These are phyloP conservation scores for Stomatorhinus walkeri DNA, from an alignment of 2,797 vertebrate species.

Conservation along the genomic window DNA sequence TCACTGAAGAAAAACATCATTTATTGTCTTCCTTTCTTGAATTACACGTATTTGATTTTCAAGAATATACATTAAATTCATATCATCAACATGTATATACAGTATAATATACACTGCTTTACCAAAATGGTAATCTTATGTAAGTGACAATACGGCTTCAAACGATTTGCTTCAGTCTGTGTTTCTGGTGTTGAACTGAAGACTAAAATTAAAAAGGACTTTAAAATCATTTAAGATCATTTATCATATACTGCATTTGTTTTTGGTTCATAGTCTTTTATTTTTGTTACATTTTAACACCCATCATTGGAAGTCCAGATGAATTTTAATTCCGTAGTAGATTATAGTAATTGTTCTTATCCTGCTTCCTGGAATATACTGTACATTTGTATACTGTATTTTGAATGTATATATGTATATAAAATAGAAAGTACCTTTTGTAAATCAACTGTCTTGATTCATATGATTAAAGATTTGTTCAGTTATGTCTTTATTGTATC, in stretches of 20 bases:
- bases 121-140: not conserved
- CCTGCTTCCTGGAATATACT: slow-evolving; percentile 43
- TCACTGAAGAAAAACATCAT: slow-evolving; percentile 14
- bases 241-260: not conserved
- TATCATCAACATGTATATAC: slow-evolving; percentile 9
- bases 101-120: slow-evolving; percentile 18
- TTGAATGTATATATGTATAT: slow-evolving; percentile 70
- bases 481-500: slow-evolving; percentile 40
- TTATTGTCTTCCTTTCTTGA: slow-evolving; percentile 15
- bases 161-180: not conserved
- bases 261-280: not conserved
- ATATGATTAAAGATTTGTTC: slow-evolving; percentile 65
- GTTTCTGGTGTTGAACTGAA: slow-evolving; percentile 1
- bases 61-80: not conserved
- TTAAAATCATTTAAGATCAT: not conserved
- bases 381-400: slow-evolving; percentile 56
- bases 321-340: slow-evolving; percentile 14
- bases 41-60: not conserved
- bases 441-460: slow-evolving; percentile 62
- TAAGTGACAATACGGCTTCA: not conserved
- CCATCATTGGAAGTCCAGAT: not conserved
- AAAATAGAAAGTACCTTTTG: slow-evolving; percentile 73
- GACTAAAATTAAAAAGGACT: not conserved
- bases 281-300: not conserved
- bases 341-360: slow-evolving; percentile 4